Conservation (phyloP, 2,888 invertebrate genomes). For the Xestoiulus laeticollis region DNA sequence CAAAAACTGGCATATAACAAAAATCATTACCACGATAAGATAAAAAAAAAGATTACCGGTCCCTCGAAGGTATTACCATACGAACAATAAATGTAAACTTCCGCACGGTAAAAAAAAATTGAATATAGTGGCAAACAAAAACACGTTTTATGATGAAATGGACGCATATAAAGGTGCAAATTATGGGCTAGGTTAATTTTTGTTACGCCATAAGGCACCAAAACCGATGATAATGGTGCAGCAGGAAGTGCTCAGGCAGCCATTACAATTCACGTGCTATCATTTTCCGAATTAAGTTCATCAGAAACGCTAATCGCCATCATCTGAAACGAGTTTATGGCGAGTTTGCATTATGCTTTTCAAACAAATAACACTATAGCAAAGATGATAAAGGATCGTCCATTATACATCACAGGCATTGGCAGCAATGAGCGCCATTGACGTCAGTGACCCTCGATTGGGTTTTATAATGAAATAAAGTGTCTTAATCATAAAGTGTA, state of each 20-base stretch:
- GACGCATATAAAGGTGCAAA: conserved; percentile 26
- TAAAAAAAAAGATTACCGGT: not conserved
- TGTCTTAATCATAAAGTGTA: too few relatives aligned
- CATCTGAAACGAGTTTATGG: not conserved
- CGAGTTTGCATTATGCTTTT: not conserved
- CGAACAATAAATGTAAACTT: conserved; percentile 26
- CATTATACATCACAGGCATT: too few relatives aligned
- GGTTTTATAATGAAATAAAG: too few relatives aligned
- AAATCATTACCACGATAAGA: conserved; percentile 19
- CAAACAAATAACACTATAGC: too few relatives aligned
- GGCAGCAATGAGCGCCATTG: too few relatives aligned
- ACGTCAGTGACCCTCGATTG: too few relatives aligned
- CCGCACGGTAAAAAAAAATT: not conserved
- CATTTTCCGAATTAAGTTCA: not conserved
- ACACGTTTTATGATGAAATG: conserved; percentile 10
- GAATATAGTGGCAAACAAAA: conserved; percentile 16
- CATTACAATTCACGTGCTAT: not conserved
- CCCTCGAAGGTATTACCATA: not conserved
- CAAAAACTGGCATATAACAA: not conserved
- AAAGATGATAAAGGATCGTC: too few relatives aligned
- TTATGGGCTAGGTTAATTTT: not conserved
- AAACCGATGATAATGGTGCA: not conserved
- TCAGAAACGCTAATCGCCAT: not conserved
- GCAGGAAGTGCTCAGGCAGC: not conserved
- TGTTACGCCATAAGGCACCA: not conserved